Percentiles rank a stretch among this genome's conserved stretches.
These are phyloP conservation scores for Drosophila pachea DNA, from an alignment of 1,140 invertebrate genomes.

Conservation along the genomic window DNA sequence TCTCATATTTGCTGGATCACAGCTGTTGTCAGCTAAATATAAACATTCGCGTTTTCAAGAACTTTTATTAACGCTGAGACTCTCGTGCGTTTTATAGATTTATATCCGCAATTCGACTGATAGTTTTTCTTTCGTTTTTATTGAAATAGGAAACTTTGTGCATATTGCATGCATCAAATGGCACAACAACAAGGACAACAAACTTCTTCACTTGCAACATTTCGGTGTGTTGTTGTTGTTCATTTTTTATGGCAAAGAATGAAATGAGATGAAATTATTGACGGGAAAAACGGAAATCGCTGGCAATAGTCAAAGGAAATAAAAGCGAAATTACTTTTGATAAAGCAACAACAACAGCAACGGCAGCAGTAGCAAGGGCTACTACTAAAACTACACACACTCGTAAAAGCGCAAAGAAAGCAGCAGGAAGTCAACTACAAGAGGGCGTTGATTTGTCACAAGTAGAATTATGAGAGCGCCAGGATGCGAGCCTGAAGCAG, in stretches of 20 bases:
- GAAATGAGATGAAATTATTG: slow-evolving; percentile 76
- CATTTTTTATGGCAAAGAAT: slow-evolving; percentile 74
- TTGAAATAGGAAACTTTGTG: slow-evolving; percentile 77
- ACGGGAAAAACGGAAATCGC: slow-evolving; percentile 68
- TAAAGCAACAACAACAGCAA: slow-evolving; percentile 59
- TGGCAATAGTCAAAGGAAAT: slow-evolving; percentile 74
- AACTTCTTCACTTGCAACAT: slow-evolving; percentile 52
- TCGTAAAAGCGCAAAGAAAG: slow-evolving; percentile 40
- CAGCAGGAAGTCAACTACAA: slow-evolving; percentile 69
- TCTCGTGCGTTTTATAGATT: slow-evolving; percentile 65
- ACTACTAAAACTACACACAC: slow-evolving; percentile 61
- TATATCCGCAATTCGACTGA: slow-evolving; percentile 61
- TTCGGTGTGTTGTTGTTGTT: slow-evolving; percentile 39
- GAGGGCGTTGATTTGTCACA: slow-evolving; percentile 76
- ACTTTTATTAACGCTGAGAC: slow-evolving; percentile 60
- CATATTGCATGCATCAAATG: slow-evolving; percentile 76
- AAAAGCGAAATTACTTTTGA: slow-evolving; percentile 76
- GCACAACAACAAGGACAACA: slow-evolving; percentile 35
- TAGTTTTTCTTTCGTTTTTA: slow-evolving; percentile 52
- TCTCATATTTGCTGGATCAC: slow-evolving; percentile 28
- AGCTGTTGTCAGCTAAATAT: slow-evolving; percentile 50
- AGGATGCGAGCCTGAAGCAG: slow-evolving; percentile 47
- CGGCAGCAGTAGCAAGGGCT: slow-evolving; percentile 34
- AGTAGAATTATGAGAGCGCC: slow-evolving; percentile 66
- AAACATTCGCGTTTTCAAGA: slow-evolving; percentile 36